Percentiles rank a stretch among this genome's conserved stretches.
Conservation (phyloP, 2,888 invertebrate genomes). For the Aspidiotus rigidus region DNA sequence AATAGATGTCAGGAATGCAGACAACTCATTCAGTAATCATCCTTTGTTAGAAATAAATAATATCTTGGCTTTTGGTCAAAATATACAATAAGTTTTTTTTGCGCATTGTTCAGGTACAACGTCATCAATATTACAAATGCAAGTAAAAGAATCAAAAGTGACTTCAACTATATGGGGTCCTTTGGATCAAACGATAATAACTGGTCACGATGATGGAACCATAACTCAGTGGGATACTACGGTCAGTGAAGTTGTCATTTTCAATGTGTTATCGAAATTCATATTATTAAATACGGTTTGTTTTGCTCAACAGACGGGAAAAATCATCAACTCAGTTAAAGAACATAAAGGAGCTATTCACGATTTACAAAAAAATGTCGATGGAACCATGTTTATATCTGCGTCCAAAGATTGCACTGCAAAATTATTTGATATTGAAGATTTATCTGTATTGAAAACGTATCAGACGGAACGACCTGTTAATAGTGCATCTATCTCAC, state of each 20-base stretch:
- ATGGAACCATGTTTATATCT: slow-evolving; percentile 91
- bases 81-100: background rate
- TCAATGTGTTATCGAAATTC: background rate
- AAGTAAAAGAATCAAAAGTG: slow-evolving; percentile 52
- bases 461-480: slow-evolving; percentile 97
- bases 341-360: slow-evolving; percentile 83
- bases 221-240: slow-evolving; percentile 87
- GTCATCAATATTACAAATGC: slow-evolving; percentile 34
- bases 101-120: slow-evolving; percentile 17
- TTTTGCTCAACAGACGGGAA: slow-evolving; percentile 56
- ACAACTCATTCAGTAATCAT: slow-evolving; percentile 35
- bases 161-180: slow-evolving; percentile 91
- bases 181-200: slow-evolving; percentile 80
- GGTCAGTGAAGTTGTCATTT: slow-evolving; percentile 45
- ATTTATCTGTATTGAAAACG: slow-evolving; percentile 77
- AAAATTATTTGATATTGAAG: slow-evolving; percentile 83
- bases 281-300: slow-evolving; percentile 39
- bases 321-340: slow-evolving; percentile 64
- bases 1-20: slow-evolving; percentile 57
- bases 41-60: no score
- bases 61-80: no score
- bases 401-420: slow-evolving; percentile 95
- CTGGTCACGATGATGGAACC: slow-evolving; percentile 90
- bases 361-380: slow-evolving; percentile 91
- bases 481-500: slow-evolving; percentile 95